Evolutionary conservation across 2,888 invertebrate species (phyloP).

Genomic region (Sycophila texana): DNA sequence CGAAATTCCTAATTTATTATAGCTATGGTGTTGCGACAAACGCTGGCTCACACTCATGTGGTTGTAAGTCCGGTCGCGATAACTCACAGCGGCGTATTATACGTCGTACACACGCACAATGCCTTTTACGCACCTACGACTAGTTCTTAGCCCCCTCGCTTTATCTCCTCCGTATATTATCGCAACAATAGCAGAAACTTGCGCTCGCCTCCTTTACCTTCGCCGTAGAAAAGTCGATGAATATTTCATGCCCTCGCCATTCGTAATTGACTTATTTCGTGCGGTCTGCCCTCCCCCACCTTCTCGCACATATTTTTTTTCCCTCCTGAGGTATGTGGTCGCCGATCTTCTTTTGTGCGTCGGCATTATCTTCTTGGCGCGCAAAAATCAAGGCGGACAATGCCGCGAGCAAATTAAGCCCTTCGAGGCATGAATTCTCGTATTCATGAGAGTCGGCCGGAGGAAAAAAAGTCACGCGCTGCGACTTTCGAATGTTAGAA

Average conservation of each 20-base stretch:
- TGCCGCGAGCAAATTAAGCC: constrained; percentile 37
- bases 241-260: constrained; percentile 46
- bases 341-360: constrained; percentile 33
- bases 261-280: constrained; percentile 55
- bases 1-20: no score
- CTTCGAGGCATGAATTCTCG: constrained; percentile 31
- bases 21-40: background rate
- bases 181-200: constrained; percentile 36
- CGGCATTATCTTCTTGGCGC: constrained; percentile 33
- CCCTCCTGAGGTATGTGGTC: background rate
- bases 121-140: constrained; percentile 38
- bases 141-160: constrained; percentile 3
- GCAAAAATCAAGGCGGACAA: constrained; percentile 38
- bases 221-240: constrained; percentile 32
- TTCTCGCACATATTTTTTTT: background rate
- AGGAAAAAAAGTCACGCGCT: background rate
- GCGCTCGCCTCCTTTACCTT: constrained; percentile 6
- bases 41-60: background rate
- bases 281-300: background rate
- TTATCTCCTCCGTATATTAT: constrained; percentile 18
- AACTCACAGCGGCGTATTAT: constrained; percentile 20
- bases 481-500: background rate
- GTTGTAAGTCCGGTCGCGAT: constrained; percentile 20
- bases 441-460: constrained; percentile 17
- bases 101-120: constrained; percentile 21